Base-by-base conservation (phyloP, 2,113 vertebrate species). In the Laticauda colubrina region DNA sequence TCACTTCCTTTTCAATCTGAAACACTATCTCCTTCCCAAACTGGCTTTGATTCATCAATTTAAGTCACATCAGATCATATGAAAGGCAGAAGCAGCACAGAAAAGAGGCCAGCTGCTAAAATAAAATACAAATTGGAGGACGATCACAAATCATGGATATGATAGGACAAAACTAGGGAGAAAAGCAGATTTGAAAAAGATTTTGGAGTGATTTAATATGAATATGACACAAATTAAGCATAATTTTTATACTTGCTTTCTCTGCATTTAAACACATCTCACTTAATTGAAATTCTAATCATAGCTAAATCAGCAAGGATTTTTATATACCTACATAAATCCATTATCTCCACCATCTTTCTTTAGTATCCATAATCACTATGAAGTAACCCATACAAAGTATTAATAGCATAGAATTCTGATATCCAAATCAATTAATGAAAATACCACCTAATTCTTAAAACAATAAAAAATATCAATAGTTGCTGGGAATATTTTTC, bases 251-350 rank as follows among this genome's bases (percentile, higher is more conserved):
- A 97, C 98, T 98, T 96, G 93, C 97, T 96, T 98, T 98, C 97
- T 96, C 97, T 97, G 97, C 96, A 98, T 98, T 98, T 97, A 98
- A 97, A 98, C 97, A 98, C 97, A 97, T 98, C 97, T 98, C 97
- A 98, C 95, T 97, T 95, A 95, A 98, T 97, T 98, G 98, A 98
- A 98, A 99, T 98, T 98, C 98, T 92, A 96, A 98, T 98, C 98
- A 98, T 97, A 98, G 92, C 97, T 97, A 99, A 99, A 98, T 97
- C 98, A 43, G 97, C 97, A 97, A 98, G 98, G 98, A 98, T 98
- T 99, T 98, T 98, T 98, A 98, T 98, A 98, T 97, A 98, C 97
- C 98, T 99, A 98, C 96, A 98, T 98, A 98, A 98, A 98, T 97
- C 97, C 97, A 98, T 97, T 51, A 98, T 97, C 97, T 96, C 97